Conservation (phyloP, 2,797 vertebrate genomes). For the Falco berigora region DNA sequence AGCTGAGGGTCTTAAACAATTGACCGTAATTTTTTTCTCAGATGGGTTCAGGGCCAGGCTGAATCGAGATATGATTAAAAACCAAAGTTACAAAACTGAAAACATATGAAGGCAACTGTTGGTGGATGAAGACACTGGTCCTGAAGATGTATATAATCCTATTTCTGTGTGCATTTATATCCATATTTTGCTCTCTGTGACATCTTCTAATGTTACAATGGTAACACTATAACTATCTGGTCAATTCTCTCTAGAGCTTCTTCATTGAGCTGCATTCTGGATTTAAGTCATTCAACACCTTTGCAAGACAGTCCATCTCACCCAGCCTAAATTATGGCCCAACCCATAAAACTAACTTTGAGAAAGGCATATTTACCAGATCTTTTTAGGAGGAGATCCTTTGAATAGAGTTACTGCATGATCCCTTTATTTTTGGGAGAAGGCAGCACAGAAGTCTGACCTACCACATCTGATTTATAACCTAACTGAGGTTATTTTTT, state of each 20-base stretch:
- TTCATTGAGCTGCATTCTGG: background rate
- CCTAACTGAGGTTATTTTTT: background rate
- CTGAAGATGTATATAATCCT: background rate
- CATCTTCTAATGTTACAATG: background rate
- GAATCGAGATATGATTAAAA: background rate
- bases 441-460: background rate
- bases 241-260: background rate
- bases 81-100: background rate
- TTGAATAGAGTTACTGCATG: background rate
- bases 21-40: background rate
- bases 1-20: background rate
- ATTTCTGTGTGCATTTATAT: background rate
- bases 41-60: background rate
- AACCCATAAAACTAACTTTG: background rate
- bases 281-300: background rate
- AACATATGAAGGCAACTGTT: background rate
- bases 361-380: background rate
- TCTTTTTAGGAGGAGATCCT: background rate
- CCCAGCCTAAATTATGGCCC: background rate
- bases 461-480: background rate
- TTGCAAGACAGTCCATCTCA: background rate
- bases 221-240: background rate
- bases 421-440: background rate
- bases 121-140: background rate
- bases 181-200: background rate